These are phyloP conservation scores for Lithosia quadra DNA, from an alignment of 2,888 invertebrate species.

Conservation along the genomic window DNA sequence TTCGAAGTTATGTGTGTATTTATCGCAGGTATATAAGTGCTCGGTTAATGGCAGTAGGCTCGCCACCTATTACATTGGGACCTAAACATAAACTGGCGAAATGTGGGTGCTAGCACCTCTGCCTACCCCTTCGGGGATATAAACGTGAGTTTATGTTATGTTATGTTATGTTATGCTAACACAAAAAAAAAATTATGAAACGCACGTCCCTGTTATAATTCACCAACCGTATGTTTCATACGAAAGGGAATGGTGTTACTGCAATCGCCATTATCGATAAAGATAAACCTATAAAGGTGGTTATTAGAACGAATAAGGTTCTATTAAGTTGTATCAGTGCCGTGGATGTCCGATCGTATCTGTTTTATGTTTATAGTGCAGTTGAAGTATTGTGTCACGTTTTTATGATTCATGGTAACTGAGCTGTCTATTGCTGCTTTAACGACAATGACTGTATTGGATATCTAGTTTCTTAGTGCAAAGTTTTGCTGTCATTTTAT, in stretches of 20 bases:
- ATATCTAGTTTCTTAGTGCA: neutral
- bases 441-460: slow-evolving; percentile 6
- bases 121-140: too few species aligned
- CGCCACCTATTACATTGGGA: too few species aligned
- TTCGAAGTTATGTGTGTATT: too few species aligned
- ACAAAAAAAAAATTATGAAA: neutral
- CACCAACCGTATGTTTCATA: slow-evolving; percentile 22
- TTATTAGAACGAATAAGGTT: slow-evolving; percentile 70
- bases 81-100: too few species aligned
- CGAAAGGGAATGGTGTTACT: slow-evolving; percentile 64
- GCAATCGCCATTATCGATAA: slow-evolving; percentile 76
- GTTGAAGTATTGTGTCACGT: slow-evolving; percentile 32
- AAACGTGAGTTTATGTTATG: too few species aligned
- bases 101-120: too few species aligned
- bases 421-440: slow-evolving; percentile 10
- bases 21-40: too few species aligned
- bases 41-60: too few species aligned
- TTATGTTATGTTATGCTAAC: neutral
- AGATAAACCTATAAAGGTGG: slow-evolving; percentile 71
- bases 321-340: slow-evolving; percentile 71
- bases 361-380: slow-evolving; percentile 46
- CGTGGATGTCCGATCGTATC: slow-evolving; percentile 36
- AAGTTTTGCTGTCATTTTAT: neutral
- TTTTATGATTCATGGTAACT: slow-evolving; percentile 30
- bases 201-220: neutral